Evolutionary conservation across 1,140 invertebrate genomes (phyloP), one percentile per base, ranked within the genome.

Genomic region (Procambarus virginalis): DNA sequence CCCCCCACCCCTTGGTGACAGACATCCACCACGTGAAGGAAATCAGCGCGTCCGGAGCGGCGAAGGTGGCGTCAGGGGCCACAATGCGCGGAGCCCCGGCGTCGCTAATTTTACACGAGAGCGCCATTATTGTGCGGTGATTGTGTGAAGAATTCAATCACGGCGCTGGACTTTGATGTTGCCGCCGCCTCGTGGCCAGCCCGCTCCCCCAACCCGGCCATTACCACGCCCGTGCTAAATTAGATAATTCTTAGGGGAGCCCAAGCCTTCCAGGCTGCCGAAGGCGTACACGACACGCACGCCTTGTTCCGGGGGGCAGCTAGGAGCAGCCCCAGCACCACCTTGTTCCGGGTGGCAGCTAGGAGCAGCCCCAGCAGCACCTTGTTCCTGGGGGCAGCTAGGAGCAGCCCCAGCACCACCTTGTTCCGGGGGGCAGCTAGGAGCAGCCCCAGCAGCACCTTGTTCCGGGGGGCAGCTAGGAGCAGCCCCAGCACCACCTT

Each of bases 141-240:
- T 85, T 75, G 75, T 77, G 70, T 85, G 70, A 85, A 76, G 84
- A 85, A 77, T 85, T 85, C 84, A 85, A 85, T 85, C 84, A 85
- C 73, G 55, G 73, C 49, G 51, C 48, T 6, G 70, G 73, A 20
- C 84, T 85, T 85, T 85, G 84, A 85, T 85, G 73, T 77, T 49
- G 84, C 84, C 82, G 84, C 84, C 70, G 58, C 80, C 55, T 82
- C 80, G 51, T 22, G 6, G 78, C 20, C 5, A 6, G 46, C 20
- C n/a, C 78, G 8, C 46, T n/a, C 78, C 46, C 46, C 58, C 58
- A 20, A 75, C 34, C 34, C 17, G 55, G 73, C 46, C 84, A 85
- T 85, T 85, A 85, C 73, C 45, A 77, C 73, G 73, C 73, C 84
- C 84, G 84, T 85, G 84, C 22, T 75, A 77, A 85, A 85, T 85